Percentiles rank a stretch among this genome's conserved stretches.
These are phyloP conservation scores for Eudyptes chrysolophus DNA, from an alignment of 2,113 vertebrate genomes.

Conservation along the genomic window DNA sequence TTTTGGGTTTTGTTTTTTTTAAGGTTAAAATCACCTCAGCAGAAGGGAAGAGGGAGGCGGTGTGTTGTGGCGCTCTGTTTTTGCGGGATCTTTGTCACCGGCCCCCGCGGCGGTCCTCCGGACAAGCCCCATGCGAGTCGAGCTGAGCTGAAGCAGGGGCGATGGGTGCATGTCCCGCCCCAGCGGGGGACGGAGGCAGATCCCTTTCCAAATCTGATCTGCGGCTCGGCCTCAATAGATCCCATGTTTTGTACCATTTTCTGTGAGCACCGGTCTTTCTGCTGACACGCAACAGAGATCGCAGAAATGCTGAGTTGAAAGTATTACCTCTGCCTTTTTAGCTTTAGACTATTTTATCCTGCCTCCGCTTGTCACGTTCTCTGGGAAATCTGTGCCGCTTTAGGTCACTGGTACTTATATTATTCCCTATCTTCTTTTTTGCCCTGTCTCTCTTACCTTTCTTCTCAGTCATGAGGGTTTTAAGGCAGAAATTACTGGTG, in stretches of 20 bases:
- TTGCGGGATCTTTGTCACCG: not conserved
- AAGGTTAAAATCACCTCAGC: accelerated
- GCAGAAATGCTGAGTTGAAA: accelerated
- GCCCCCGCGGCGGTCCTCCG: accelerated
- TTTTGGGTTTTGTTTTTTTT: too few relatives aligned
- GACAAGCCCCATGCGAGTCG: accelerated
- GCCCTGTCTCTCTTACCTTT: not conserved
- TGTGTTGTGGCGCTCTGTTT: not conserved
- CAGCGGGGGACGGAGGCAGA: not conserved
- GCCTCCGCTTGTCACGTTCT: accelerated
- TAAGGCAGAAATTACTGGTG: not conserved
- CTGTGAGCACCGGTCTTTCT: not conserved
- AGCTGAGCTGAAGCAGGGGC: not conserved
- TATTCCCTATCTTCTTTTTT: not conserved
- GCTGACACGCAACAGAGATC: not conserved
- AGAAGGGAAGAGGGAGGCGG: not conserved
- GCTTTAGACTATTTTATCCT: not conserved
- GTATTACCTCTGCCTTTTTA: not conserved
- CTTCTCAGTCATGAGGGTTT: not conserved
- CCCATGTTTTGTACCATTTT: not conserved
- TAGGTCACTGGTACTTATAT: not conserved
- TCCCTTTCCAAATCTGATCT: not conserved
- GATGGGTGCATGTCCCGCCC: accelerated
- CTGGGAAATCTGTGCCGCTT: not conserved
- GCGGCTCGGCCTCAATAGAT: not conserved